Base-by-base conservation (phyloP, 2,888 invertebrate species). In the Celastrina argiolus region DNA sequence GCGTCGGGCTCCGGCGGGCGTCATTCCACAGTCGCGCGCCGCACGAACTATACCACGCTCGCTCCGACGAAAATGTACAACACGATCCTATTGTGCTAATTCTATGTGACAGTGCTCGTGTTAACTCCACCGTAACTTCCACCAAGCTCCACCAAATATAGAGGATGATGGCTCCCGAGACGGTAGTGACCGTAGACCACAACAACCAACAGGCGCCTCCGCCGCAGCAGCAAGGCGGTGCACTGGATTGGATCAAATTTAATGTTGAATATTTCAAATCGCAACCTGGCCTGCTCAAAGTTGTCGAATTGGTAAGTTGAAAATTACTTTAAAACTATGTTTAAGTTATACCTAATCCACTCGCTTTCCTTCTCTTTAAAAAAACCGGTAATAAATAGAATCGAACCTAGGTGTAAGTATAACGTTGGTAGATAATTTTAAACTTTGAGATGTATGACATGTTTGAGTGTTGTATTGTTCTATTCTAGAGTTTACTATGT, bases 191-290 rank as follows among this genome's bases (percentile, higher is more conserved):
- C 78, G 94, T 96, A 84, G 95, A 95, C 81, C 94, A 94, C 82
- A 94, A 90, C 90, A 94, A 88, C 76, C 91, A 85, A 72, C 89
- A 87, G 76, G 82, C 91, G 71, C 81, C 88, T 73, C 82, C 92
- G 71, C 83, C 88, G 78, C 88, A 84, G 74, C 92, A 93, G 76
- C 92, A 92, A 72, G 91, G 92, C 67, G 83, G 86, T 68, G 79
- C 92, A 68, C 80, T 96, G 72, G 92, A 93, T 73, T 95, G 95
- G 94, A 92, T 96, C 77, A 94, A 93, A 87, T 88, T 96, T 78
- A 96, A 97, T 88, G 78, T 94, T 74, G 93, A 94, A 78, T 97
- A 97, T 85, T 97, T 96, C 89, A 94, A 92, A 87, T 95, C 96
- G 59, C 91, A 94, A 78, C 96, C 97, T 66, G 97, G 97, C 74